These are phyloP conservation scores for Caenorhabditis japonica DNA, from an alignment of 2,888 invertebrate genomes.

Conservation along the genomic window DNA sequence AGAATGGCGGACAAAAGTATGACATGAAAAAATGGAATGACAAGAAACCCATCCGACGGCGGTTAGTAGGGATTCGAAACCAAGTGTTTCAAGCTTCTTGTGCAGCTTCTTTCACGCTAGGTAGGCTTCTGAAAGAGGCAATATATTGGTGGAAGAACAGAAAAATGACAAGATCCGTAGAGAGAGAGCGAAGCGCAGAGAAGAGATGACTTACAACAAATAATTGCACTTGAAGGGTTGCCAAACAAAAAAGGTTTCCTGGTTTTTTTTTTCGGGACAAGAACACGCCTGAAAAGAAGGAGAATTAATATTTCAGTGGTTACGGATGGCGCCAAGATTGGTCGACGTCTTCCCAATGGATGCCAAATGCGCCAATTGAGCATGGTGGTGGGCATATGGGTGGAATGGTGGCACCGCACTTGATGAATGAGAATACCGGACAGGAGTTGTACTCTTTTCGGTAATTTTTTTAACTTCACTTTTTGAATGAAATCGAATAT, in stretches of 20 bases:
- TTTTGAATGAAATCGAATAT: too few species aligned
- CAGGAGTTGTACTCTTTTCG: too few species aligned
- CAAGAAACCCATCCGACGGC: too few species aligned
- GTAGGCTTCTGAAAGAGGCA: constrained; percentile 36
- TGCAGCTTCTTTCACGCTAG: constrained; percentile 4
- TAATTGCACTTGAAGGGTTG: constrained; percentile 52
- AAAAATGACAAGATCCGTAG: background rate
- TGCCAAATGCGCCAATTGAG: background rate
- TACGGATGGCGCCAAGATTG: background rate
- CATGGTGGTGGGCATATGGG: background rate
- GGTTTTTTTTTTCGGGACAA: background rate
- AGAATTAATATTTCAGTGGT: background rate
- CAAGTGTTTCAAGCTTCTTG: constrained; percentile 41
- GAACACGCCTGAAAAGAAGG: constrained; percentile 9
- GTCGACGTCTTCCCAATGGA: background rate
- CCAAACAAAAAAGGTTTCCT: background rate
- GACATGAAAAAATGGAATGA: too few species aligned
- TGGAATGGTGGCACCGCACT: background rate
- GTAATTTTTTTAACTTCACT: too few species aligned
- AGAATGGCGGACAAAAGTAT: too few species aligned
- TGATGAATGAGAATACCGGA: too few species aligned
- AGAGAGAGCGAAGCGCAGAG: constrained; percentile 3
- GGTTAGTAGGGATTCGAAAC: constrained; percentile 10
- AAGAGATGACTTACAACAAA: constrained; percentile 40
- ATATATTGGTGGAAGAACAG: too few species aligned